Base-by-base conservation (phyloP, 2,113 vertebrate species). In the Pipra filicauda region DNA sequence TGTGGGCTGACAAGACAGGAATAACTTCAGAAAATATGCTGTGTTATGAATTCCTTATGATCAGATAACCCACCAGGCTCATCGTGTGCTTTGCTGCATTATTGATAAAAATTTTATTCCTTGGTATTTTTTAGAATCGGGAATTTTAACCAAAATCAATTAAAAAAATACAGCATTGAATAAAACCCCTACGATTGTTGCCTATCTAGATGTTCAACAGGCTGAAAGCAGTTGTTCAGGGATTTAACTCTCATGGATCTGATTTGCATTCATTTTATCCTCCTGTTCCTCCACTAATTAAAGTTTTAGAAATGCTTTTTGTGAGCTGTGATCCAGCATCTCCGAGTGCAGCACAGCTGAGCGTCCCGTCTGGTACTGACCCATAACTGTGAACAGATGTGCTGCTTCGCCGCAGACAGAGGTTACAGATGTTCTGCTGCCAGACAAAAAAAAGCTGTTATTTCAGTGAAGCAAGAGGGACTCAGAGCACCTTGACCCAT, bases 401-500 rank as follows among this genome's bases (percentile, higher is more conserved):
- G 97, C 79, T 89, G 94, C 37, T 54, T 85, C 16, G 91, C 94
- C 94, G 67, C 93, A 94, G 87, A 79, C 55, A 16, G 94, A 92
- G 95, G 80, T 91, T 88, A 62, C 96, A 97, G 97, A 95, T 97
- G 97, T 88, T 85, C 92, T 92, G 89, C 93, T 98, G 96, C 94
- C 97, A 97, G 96, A 94, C 71, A 28, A 84, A 48, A 51, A 62
- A 89, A 20, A 10, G 72, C 95, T 94, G 87, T 73, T 96, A 86
- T 96, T 97, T 96, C 93, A 91, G 88, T 44, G 52, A 94, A 93
- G 89, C 87, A 96, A 94, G 86, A 84, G 92, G 81, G 97, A 96
- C 96, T 96, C 65, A 82, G 97, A 98, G 95, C 98, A 98, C 97
- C 98, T 98, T 98, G 97, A 98, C 98, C 98, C 96, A 96, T 96